Evolutionary conservation across 2,888 invertebrate species (phyloP), one percentile per base, ranked within the genome.

Genomic region (Papilio gigon): DNA sequence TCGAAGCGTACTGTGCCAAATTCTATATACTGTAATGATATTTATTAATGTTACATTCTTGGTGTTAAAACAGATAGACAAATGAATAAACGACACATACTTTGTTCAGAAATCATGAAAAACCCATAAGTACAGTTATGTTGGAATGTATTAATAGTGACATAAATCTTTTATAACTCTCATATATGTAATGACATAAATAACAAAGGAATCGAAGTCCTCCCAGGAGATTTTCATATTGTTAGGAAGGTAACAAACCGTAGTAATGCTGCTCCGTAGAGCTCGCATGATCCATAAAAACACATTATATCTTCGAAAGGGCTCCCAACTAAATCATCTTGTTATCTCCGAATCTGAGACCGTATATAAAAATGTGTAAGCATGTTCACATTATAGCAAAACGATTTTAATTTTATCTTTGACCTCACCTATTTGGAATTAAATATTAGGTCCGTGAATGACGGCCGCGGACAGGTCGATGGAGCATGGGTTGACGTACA

Each of bases 211-310:
- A 33, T 50, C n/a, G 37, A 64, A 53, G n/a, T 33, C 35, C 20
- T 50, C 64, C 14, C 35, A n/a, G n/a, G 53, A 53, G 53, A 37
- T 33, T 47, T 63, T 59, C 17, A 35, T 47, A 47, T 50, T 40
- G 27, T 60, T 9, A 14, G 35, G 50, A 61, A 60, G 40, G 44
- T 22, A 61, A 61, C 66, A 61, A 60, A 59, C 50, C 50, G 50
- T 61, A 60, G 37, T 67, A 60, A 67, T 67, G 25, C 40, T 37
- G 50, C 27, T 61, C 50, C 20, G 35, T 30, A 60, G 50, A 40
- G 66, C 56, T 33, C 42, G 44, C 35, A 47, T n/a, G 63, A 68
- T 56, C 67, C 56, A 68, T 63, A 68, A 68, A 68, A 58, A 44
- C 42, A 44, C 42, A 56, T 30, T 56, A 61, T 50, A 61, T 33